Conservation (phyloP, 2,888 invertebrate species). For the Molanna angustata region DNA sequence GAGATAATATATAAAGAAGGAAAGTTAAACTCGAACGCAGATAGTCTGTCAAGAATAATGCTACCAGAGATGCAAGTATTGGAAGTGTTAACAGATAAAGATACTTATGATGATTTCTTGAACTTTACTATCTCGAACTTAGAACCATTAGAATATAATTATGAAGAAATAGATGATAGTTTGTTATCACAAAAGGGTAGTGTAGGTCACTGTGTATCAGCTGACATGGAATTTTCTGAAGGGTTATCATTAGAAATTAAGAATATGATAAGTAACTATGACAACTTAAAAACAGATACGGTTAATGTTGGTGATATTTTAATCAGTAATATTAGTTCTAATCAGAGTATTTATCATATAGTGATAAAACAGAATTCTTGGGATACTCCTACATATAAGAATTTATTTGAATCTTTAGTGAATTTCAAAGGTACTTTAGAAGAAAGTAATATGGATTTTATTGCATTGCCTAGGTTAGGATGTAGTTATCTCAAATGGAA, state of each 20-base stretch:
- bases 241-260: neutral
- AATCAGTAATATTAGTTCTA: neutral
- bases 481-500: neutral
- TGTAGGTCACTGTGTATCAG: neutral
- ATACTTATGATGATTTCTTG: constrained; percentile 18
- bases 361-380: constrained; percentile 28
- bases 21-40: constrained; percentile 36
- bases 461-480: constrained; percentile 14
- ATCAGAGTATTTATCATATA: constrained; percentile 9
- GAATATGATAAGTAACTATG: constrained; percentile 1
- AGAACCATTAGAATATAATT: neutral
- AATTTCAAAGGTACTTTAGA: constrained; percentile 17
- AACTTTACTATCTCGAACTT: neutral
- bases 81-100: constrained; percentile 23
- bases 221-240: constrained; percentile 9
- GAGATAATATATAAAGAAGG: constrained; percentile 36
- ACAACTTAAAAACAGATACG: neutral
- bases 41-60: constrained; percentile 29
- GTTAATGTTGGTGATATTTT: neutral
- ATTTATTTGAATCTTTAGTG: constrained; percentile 32
- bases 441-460: constrained; percentile 23
- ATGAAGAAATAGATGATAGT: constrained; percentile 2
- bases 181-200: neutral
- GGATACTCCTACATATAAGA: constrained; percentile 33
- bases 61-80: neutral